Evolutionary conservation across 1,140 invertebrate genomes (phyloP), one percentile per base, ranked within the genome.

Genomic region (Chironomus striatipennis): DNA sequence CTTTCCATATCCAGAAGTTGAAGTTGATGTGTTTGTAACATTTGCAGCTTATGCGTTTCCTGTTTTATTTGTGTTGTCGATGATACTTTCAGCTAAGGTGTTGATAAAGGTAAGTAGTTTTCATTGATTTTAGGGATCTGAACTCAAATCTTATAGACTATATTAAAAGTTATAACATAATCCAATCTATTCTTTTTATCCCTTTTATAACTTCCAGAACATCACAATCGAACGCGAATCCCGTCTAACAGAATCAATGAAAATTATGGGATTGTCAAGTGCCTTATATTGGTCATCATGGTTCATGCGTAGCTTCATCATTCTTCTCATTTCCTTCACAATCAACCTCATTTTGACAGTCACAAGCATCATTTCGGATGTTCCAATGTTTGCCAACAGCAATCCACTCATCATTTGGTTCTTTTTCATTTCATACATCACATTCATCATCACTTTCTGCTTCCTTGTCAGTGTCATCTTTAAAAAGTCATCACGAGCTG

Each of bases 231-330:
- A 87, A 76, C 87, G 87, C 76, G 86, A 87, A 76, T 80, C 84
- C 74, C 86, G 87, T 76, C 77, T 88, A 15, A 88, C 87, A 83
- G 91, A 92, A 85, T 89, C 90, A 5, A 92, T 93, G 91, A 92
- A 90, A 80, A 90, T 93, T 80, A 93, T 93, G 91, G 92, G 92
- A 8, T 80, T 93, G 18, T 86, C 87, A 17, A 89, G 87, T 75
- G 93, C 89, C 89, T 78, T 93, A 42, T 90, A 93, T 77, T 93
- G 91, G 90, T 79, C 85, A 7, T 90, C 91, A 2, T 93, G 91
- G 90, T 93, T 92, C 78, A 81, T 89, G 43, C 90, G 92, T 78
- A 87, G 88, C 73, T 88, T 91, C 76, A 80, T 88, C 9, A 90
- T 91, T 76, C 81, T 92, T 5, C 73, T 89, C 1, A 84, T 91